phyloP scores from a whole-genome alignment of 2,113 vertebrate genomes.

The Grus americana region DNA sequence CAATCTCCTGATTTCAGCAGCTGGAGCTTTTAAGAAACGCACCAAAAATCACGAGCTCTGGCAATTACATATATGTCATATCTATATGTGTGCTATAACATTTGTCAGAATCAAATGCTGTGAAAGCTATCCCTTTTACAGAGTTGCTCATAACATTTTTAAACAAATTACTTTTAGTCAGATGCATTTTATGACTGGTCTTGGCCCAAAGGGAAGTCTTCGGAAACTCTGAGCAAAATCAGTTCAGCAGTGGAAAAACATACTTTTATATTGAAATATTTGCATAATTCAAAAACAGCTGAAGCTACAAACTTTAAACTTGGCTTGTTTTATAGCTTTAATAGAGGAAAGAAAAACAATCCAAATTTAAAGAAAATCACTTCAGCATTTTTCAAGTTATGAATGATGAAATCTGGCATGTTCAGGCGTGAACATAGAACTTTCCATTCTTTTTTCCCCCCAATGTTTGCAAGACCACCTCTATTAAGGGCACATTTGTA shows the following conservation, averaged over 20 bases:
- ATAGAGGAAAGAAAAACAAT: constrained; percentile 60
- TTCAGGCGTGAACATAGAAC: constrained; percentile 10
- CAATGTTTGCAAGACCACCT: not conserved
- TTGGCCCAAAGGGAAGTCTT: constrained; percentile 49
- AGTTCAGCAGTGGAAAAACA: constrained; percentile 49
- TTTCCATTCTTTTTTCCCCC: constrained; percentile 12
- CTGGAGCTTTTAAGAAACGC: not conserved
- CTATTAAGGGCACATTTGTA: constrained; percentile 22
- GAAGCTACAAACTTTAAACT: constrained; percentile 62
- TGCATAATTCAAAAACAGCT: constrained; percentile 67
- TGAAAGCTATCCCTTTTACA: constrained; percentile 16
- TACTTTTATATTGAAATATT: constrained; percentile 54
- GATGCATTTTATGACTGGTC: constrained; percentile 36
- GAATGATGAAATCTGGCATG: constrained; percentile 56
- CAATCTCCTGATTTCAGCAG: not conserved
- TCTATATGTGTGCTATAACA: not conserved
- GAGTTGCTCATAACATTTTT: constrained; percentile 28
- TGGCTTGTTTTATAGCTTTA: constrained; percentile 57
- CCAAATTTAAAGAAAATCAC: constrained; percentile 46
- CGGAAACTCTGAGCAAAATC: constrained; percentile 44
- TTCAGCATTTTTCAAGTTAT: constrained; percentile 53
- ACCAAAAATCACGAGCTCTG: constrained; percentile 13
- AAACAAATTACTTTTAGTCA: constrained; percentile 44
- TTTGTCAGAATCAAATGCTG: constrained; percentile 25
- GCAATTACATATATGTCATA: not conserved